These are phyloP conservation scores for Nemotelus nigrinus DNA, from an alignment of 2,888 invertebrate species.

Conservation along the genomic window DNA sequence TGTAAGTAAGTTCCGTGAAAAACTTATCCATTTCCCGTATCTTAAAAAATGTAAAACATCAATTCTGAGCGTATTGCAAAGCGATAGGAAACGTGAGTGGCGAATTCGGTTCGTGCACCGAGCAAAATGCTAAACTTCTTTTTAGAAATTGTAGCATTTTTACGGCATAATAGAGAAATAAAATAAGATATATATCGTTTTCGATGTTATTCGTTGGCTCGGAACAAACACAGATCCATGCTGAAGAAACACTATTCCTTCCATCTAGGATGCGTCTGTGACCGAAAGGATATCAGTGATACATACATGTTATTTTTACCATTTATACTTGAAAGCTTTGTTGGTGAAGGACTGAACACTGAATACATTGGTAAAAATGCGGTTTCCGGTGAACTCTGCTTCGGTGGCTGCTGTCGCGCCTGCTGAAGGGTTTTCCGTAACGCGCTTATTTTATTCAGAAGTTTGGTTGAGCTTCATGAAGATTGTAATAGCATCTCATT, in stretches of 20 bases:
- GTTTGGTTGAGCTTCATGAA: no score
- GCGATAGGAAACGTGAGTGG: no score
- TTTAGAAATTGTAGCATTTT: conserved; percentile 28
- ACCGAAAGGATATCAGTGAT: background rate
- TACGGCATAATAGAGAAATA: conserved; percentile 30
- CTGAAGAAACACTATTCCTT: background rate
- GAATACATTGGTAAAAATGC: no score
- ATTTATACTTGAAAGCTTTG: background rate
- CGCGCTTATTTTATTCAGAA: no score
- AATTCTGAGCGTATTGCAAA: no score
- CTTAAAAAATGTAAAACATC: no score
- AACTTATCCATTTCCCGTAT: no score
- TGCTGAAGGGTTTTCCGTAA: no score
- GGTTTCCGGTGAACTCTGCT: no score
- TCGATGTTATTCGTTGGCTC: conserved; percentile 27
- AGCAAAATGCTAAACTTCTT: conserved; percentile 33
- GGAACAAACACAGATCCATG: conserved; percentile 7
- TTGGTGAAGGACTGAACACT: background rate
- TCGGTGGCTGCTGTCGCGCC: no score
- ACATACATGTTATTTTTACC: conserved; percentile 3
- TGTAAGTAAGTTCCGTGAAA: no score
- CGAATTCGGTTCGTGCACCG: background rate
- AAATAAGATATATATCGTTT: conserved; percentile 33
- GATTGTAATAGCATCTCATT: no score
- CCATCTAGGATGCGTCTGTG: conserved; percentile 1